Evolutionary conservation across 2,797 vertebrate species (phyloP).

Genomic region (Malurus leucopterus): DNA sequence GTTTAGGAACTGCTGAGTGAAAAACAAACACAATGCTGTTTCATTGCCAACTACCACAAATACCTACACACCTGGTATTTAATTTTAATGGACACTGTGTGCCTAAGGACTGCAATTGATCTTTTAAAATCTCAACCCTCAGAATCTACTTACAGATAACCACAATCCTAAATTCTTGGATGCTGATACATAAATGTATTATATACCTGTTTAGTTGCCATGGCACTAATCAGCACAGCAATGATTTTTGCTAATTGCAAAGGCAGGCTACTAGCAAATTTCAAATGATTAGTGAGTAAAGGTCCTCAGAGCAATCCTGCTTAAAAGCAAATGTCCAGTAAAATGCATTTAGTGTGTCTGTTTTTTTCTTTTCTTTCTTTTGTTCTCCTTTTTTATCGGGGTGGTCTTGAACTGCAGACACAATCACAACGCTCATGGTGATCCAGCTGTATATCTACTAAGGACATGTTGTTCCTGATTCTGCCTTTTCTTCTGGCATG

Average conservation of each 20-base stretch:
- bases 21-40: background rate
- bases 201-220: constrained; percentile 44
- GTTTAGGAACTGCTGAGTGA: background rate
- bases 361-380: background rate
- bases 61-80: background rate
- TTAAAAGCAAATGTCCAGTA: constrained; percentile 30
- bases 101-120: background rate
- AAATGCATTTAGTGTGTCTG: background rate
- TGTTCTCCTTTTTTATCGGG: constrained; percentile 78
- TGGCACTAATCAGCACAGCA: constrained; percentile 44
- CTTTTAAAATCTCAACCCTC: background rate
- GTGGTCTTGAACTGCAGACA: constrained; percentile 85
- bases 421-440: constrained; percentile 95
- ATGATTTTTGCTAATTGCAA: constrained; percentile 51
- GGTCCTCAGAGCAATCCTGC: constrained; percentile 34
- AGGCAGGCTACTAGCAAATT: constrained; percentile 60
- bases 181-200: constrained; percentile 36
- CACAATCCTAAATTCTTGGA: constrained; percentile 35
- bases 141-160: constrained; percentile 35
- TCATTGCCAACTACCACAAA: background rate
- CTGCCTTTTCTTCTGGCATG: constrained; percentile 70
- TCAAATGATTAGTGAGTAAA: constrained; percentile 37
- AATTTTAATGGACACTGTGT: background rate
- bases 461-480: constrained; percentile 80
- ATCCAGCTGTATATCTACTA: constrained; percentile 89